Base-by-base conservation (phyloP, 2,888 invertebrate genomes). In the Ormia ochracea region DNA sequence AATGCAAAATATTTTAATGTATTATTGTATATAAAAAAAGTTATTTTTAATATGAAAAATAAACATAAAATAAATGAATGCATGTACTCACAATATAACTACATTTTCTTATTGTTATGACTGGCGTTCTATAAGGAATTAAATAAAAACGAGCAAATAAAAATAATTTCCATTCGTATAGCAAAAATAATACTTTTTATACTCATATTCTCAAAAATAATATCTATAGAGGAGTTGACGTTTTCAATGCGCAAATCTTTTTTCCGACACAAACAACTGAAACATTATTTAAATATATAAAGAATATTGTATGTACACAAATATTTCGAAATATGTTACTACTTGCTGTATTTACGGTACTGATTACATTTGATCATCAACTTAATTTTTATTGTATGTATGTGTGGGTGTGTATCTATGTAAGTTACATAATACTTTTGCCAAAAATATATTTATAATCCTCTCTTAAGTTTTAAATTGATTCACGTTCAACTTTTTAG, bases 401-500 rank as follows among this genome's bases (percentile, higher is more conserved):
- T 48, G 36, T 59, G n/a, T n/a, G n/a, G n/a, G n/a, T n/a, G n/a
- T 48, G 58, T 56, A 17, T 58, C 23, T 48, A 74, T 48, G 36
- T 59, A 74, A 59, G 59, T 68, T 75, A 75, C 66, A 75, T 59
- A 68, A 59, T 56, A 52, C 50, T 65, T 68, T 75, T 59, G 59
- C 75, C 68, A 73, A 59, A 78, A 73, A 73, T 73, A 73, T 63
- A 61, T 73, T 48, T 74, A 54, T 65, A 23, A 48, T 58, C 28
- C 54, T 43, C 66, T 61, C 74, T 74, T 79, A 73, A 54, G 41
- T 59, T 66, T 0, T 66, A 74, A 41, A 48, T 74, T 65, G 65
- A 50, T 74, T 75, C 65, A 72, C 72, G 63, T 75, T 74, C 65
- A 79, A n/a, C n/a, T n/a, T n/a, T 70, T 79, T 74, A 79, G 79